Evolutionary conservation across 2,113 vertebrate species (phyloP), one percentile per base, ranked within the genome.

Genomic region (Leptobrachium ailaonicum): DNA sequence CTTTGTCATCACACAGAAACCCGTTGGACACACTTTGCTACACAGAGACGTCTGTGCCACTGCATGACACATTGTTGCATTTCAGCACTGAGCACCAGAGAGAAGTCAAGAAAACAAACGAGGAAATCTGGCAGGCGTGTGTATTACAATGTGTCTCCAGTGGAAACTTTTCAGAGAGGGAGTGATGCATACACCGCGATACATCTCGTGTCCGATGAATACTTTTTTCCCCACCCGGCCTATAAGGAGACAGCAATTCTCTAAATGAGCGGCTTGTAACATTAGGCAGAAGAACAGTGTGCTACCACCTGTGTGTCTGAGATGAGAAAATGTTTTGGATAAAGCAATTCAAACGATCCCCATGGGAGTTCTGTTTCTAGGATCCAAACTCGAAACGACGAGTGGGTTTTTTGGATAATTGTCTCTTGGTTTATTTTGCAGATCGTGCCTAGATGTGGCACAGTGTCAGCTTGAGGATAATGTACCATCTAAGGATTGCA

Each of bases 381-480:
- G 63, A 13, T 53, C 9, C 72, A 69, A n/a, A 44, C n/a, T 41
- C 14, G 42, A 47, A 14, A 63, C 71, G 75, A 73, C 69, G 6
- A 60, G 64, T 54, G 12, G n/a, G 56, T 13, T 50, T 20, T n/a
- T n/a, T 7, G 54, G 41, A 44, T 81, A 73, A 80, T 80, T 41
- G 64, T 20, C 20, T 75, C 50, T 80, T 74, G 64, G 45, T 50
- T 68, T 20, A 45, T 79, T 68, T 62, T 56, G 63, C 20, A 69
- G 13, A 66, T 7, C 73, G 70, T 56, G 58, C 70, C 50, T 73
- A 70, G 74, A 68, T 80, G 63, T 81, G 79, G 72, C 71, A 62
- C 11, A 68, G 64, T 75, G 79, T 75, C 71, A 80, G 71, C 79
- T 62, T 66, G 64, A 68, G 72, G 53, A 80, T 80, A 80, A 80